phyloP scores from a whole-genome alignment of 2,113 vertebrate species.

The Candoia aspera region DNA sequence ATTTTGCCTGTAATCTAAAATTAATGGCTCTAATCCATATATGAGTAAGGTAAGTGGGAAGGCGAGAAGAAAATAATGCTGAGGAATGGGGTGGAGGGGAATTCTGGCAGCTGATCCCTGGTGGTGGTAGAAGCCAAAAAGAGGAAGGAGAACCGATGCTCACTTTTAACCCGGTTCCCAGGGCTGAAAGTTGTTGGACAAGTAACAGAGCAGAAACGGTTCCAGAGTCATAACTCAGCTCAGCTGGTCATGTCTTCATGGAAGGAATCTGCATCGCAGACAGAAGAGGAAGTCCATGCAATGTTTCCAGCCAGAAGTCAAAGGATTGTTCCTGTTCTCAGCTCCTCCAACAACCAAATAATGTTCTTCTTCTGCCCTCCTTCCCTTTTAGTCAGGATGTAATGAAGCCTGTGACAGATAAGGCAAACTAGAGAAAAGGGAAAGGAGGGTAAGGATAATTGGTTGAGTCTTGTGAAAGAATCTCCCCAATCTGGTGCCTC shows the following conservation, averaged over 20 bases:
- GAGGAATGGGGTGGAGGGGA: too few species aligned
- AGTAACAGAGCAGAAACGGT: background rate
- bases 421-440: background rate
- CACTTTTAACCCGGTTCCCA: background rate
- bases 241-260: background rate
- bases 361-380: background rate
- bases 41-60: background rate
- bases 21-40: accelerated
- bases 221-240: background rate
- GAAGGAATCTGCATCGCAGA: background rate
- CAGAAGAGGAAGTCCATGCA: accelerated
- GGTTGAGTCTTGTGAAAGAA: too few species aligned
- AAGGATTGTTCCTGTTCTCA: background rate
- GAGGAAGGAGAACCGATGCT: background rate
- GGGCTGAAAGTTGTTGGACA: background rate
- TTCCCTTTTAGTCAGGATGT: background rate
- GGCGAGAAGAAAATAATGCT: background rate
- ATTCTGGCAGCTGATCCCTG: background rate
- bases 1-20: background rate
- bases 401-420: background rate
- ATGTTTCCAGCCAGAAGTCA: background rate
- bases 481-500: too few species aligned
- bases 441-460: background rate
- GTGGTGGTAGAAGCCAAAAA: background rate
- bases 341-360: too few species aligned